Evolutionary conservation across 2,888 invertebrate species (phyloP).

Genomic region (Serripes groenlandicus): DNA sequence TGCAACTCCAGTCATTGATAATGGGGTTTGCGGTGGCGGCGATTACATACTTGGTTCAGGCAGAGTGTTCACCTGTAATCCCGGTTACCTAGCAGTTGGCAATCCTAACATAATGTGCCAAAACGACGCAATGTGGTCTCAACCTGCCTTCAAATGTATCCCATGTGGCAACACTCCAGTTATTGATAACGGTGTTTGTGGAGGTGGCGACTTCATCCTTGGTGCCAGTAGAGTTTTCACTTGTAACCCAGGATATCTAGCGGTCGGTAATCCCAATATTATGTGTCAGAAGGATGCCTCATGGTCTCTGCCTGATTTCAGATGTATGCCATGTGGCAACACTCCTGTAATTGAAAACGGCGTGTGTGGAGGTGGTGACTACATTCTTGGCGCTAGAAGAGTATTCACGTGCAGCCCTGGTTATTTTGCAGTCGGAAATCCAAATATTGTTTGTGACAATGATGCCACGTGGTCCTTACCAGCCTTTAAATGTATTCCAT

Average conservation of each 20-base stretch:
- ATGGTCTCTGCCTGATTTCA: conserved; percentile 25
- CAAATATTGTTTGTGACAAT: conserved; percentile 33
- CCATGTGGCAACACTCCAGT: conserved; percentile 37
- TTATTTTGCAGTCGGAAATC: conserved; percentile 43
- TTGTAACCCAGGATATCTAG: conserved; percentile 40
- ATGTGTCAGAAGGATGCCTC: conserved; percentile 21
- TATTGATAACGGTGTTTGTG: conserved; percentile 29
- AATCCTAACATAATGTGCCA: conserved; percentile 32
- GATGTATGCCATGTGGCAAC: conserved; percentile 34
- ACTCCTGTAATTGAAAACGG: conserved; percentile 31
- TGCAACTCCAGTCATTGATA: not conserved
- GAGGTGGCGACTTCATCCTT: conserved; percentile 40
- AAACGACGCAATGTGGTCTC: conserved; percentile 25
- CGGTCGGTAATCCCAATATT: conserved; percentile 37
- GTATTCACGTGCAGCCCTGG: conserved; percentile 39
- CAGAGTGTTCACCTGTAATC: conserved; percentile 31
- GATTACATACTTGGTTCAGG: conserved; percentile 15
- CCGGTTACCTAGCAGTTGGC: conserved; percentile 44
- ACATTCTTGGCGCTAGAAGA: conserved; percentile 29
- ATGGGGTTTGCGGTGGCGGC: conserved; percentile 18
- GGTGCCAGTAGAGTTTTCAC: conserved; percentile 23
- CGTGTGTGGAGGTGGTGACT: conserved; percentile 19
- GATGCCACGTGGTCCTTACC: conserved; percentile 40
- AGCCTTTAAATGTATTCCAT: conserved; percentile 38
- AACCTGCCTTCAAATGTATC: conserved; percentile 30